Evolutionary conservation across 2,797 vertebrate species (phyloP), one percentile per base, ranked within the genome.

Genomic region (Novumbra hubbsi): DNA sequence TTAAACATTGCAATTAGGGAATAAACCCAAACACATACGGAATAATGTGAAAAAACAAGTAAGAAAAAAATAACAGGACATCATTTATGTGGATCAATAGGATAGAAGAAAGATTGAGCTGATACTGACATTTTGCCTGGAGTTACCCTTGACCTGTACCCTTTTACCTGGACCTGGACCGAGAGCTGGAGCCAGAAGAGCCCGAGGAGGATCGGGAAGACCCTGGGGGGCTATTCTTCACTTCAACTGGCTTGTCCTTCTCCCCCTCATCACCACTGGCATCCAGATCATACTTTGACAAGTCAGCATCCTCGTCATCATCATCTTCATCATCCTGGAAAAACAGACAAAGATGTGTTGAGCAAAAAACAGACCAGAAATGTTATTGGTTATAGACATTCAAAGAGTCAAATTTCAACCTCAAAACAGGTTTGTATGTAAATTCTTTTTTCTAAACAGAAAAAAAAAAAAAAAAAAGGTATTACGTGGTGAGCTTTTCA

Each of bases 161-260:
- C 97, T 95, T 99, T 99, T 99, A 99, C 98, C 98, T 99, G 97
- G 98, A 99, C 98, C 98, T 98, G 90, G 98, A 99, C 98, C 96
- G 96, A 91, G 97, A 98, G 93, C 96, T 97, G 90, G 97, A 98
- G 87, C 95, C 96, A 90, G 97, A 98, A 79, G 98, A 98, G 87
- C 90, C 96, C 4, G 97, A 98, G 76, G 96, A 97, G 28, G 97
- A 98, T 67, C 88, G 94, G 67, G 97, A 97, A n/a, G 97, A 99
- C 64, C 92, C 95, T 0, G 98, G 97, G 32, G 76, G 93, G 86
- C 96, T 97, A 84, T 91, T 93, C 87, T 94, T 93, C 80, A 45
- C 21, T 17, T 89, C 1, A 77, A 95, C 93, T 73, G 91, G 92
- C 87, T 94, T 94, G 83, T 91, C 91, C 81, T 68, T 60, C 55